Base-by-base conservation (phyloP, 2,113 vertebrate species). In the Trochalopteron elliotii region DNA sequence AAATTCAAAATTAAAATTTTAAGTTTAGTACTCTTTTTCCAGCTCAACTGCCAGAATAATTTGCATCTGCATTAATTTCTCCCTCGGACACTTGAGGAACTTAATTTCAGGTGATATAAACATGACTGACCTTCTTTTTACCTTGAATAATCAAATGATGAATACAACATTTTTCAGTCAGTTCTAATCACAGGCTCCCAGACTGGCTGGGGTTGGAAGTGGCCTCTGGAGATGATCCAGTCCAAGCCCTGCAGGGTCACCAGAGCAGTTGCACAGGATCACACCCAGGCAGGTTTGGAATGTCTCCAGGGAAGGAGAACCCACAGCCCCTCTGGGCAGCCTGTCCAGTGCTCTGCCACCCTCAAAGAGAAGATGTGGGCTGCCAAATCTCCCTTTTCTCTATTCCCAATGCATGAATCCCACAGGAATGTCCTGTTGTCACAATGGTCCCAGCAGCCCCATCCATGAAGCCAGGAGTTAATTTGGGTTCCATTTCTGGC, bases 361-460 rank as follows among this genome's bases (percentile, higher is more conserved):
- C 33, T n/a, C 27, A 3, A 45, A 39, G 33, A 39, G 44, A n/a
- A 33, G 9, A n/a, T 24, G 7, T 39, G 39, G 15, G 64, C 45
- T 78, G 45, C 45, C 55, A 60, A 12, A 53, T 39, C 33, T 60
- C 8, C 7, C 21, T 27, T 14, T 33, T 27, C 37, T 50, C 31
- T 6, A 0, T 10, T 39, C 53, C 45, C 6, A 1, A 1, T 5
- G 24, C 0, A 0, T 9, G 28, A 33, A 53, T 39, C 55, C 15
- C 53, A 53, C 33, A 15, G n/a, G 33, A 10, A 27, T 15, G 39
- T 31, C 33, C 33, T 1, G 1, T 33, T 28, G 63, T 60, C 64
- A 61, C 72, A 37, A 1, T 10, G 8, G 39, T n/a, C 19, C n/a
- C 47, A 16, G 3, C 11, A 47, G 39, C 47, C 30, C 35, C 13